Evolutionary conservation across 2,113 vertebrate genomes (phyloP).

Genomic region (Loxodonta africana): DNA sequence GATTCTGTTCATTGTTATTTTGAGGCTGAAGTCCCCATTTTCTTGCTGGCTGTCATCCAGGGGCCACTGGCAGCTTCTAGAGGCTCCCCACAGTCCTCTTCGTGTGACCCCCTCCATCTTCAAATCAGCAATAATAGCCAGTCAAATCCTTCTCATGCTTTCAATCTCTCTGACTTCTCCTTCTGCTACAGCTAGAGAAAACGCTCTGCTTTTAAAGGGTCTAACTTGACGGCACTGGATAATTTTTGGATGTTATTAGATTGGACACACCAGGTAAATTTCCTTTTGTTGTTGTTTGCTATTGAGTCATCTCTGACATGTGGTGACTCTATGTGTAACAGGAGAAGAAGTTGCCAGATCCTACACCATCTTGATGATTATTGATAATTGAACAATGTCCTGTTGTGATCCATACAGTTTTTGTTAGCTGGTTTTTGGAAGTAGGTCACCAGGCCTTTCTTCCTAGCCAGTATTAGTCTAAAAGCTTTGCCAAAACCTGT

Average conservation of each 20-base stretch:
- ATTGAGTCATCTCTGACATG: background rate
- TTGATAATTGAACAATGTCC: background rate
- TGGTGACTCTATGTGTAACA: background rate
- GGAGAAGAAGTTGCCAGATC: too few species aligned
- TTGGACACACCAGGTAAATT: background rate
- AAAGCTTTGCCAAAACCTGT: too few species aligned
- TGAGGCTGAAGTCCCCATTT: background rate
- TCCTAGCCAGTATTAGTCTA: too few species aligned
- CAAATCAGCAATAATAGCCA: background rate
- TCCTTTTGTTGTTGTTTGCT: background rate
- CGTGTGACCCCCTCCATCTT: background rate
- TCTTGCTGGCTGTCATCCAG: background rate
- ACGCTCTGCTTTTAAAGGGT: background rate
- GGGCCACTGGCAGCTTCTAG: accelerated
- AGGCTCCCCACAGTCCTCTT: background rate
- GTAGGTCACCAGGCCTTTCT: too few species aligned
- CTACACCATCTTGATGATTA: too few species aligned
- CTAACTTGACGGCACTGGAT: too few species aligned
- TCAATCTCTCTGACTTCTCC: background rate
- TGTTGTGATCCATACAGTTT: background rate
- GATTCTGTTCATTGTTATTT: background rate
- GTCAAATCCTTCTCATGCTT: background rate
- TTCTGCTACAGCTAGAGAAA: background rate
- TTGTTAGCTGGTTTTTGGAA: too few species aligned
- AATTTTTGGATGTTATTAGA: background rate